Conservation (phyloP, 2,797 vertebrate species). For the Peromyscus eremicus region DNA sequence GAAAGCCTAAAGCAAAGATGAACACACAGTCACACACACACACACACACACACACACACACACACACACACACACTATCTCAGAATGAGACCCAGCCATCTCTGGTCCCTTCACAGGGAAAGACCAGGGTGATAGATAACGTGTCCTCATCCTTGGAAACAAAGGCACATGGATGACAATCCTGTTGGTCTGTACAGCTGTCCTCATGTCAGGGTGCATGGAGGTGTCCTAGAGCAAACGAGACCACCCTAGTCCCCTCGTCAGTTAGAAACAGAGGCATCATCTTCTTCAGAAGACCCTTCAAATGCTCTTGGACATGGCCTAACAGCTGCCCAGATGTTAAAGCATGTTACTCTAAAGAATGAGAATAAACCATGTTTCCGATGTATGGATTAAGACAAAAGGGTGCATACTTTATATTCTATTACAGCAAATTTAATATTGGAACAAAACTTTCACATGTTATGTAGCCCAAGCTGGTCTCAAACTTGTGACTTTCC, state of each 20-base stretch:
- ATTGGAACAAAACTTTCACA: not conserved
- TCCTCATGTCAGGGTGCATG: not conserved
- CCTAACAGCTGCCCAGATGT: not conserved
- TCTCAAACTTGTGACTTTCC: not conserved
- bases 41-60: accelerated
- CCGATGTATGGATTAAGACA: not conserved
- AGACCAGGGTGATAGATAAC: not conserved
- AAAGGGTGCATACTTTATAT: not conserved
- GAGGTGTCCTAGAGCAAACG: not conserved
- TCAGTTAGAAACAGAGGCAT: not conserved
- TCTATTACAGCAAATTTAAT: not conserved
- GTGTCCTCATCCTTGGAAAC: not conserved
- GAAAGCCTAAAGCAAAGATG: not conserved
- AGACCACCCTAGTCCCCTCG: not conserved
- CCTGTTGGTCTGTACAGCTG: not conserved
- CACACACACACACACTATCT: not conserved
- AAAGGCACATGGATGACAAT: not conserved
- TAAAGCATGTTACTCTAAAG: not conserved
- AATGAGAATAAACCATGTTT: not conserved
- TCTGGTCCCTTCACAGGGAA: not conserved
- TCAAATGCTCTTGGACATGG: not conserved
- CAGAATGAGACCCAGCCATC: not conserved
- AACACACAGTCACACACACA: accelerated
- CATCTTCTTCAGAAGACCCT: not conserved
- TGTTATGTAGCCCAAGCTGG: not conserved